A percentile compares a stretch with the other conserved stretches of the same genome.
phyloP scores from a whole-genome alignment of 2,888 invertebrate genomes.

The Nowickia ferox region DNA sequence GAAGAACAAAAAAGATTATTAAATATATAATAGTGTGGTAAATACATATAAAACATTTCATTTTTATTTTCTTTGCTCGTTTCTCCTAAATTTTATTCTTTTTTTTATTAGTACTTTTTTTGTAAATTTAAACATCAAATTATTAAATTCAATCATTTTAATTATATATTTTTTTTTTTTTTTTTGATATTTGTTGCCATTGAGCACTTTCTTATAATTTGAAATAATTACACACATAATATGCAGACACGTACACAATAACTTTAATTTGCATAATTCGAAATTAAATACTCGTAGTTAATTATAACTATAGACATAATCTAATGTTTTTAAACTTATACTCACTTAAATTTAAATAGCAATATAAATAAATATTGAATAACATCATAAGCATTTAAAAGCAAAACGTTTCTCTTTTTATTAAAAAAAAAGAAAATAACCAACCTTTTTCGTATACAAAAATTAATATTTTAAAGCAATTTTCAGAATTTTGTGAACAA shows the following conservation, averaged over 20 bases:
- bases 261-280: constrained; percentile 14
- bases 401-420: neutral
- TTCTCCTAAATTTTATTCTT: constrained; percentile 14
- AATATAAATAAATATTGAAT: neutral
- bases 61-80: constrained; percentile 14
- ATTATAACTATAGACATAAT: neutral
- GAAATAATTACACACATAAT: constrained; percentile 18
- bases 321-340: neutral
- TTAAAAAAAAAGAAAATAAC: neutral
- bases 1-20: constrained; percentile 51
- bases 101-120: constrained; percentile 3
- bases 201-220: neutral
- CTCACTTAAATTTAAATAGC: neutral
- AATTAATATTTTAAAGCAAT: too few relatives aligned
- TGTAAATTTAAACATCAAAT: constrained; percentile 34
- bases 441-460: too few relatives aligned
- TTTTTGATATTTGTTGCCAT: neutral
- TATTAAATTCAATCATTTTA: constrained; percentile 11
- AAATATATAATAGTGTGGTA: constrained; percentile 53
- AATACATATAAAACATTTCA: constrained; percentile 64
- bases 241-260: constrained; percentile 41
- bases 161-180: neutral
- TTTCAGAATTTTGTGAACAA: too few relatives aligned
- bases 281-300: constrained; percentile 22
- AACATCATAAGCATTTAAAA: neutral